Evolutionary conservation across 1,140 invertebrate genomes (phyloP), one percentile per base, ranked within the genome.

Genomic region (Oedothorax gibbosus): DNA sequence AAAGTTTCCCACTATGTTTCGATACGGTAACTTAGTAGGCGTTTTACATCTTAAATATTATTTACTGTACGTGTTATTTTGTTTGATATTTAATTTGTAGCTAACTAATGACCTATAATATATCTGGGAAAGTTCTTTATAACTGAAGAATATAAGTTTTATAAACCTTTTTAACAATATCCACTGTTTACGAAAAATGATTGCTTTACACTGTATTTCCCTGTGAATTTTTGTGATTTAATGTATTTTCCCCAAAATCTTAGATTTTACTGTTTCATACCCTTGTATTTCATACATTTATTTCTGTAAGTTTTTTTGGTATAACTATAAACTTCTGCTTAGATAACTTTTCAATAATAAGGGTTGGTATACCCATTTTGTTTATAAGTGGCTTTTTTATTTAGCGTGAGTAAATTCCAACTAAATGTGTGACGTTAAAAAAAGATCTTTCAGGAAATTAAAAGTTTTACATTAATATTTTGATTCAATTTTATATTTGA

Each of bases 11-110:
- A 71, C 15, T 53, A 81, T 81, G 78, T 71, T 54, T 71, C 35
- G 7, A 11, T 81, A 81, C 66, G 78, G 78, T 81, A 81, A 62
- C 18, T 62, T 15, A 68, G 78, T 71, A 81, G 78, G 78, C 78
- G 78, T 81, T 81, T 79, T 66, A 51, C 18, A 50, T 14, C n/a
- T 14, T 72, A 35, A 35, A 35, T 35, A 35, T 35, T 35, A 35
- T 35, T 35, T 35, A 35, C 35, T 53, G n/a, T n/a, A 18, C 10
- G 54, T 3, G 18, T 54, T 54, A 53, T 53, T 54, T 51, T 51
- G 12, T 53, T 20, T 4, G 18, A 53, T 53, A 18, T 53, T 53
- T 18, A n/a, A 18, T 71, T 5, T 18, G 20, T 71, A n/a, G 12
- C 7, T 14, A 21, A 49, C 49, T 21, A 10, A 49, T 71, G 11